Evolutionary conservation across 1,140 invertebrate species (phyloP), one percentile per base, ranked within the genome.

Genomic region (Neodiprion pinetum): DNA sequence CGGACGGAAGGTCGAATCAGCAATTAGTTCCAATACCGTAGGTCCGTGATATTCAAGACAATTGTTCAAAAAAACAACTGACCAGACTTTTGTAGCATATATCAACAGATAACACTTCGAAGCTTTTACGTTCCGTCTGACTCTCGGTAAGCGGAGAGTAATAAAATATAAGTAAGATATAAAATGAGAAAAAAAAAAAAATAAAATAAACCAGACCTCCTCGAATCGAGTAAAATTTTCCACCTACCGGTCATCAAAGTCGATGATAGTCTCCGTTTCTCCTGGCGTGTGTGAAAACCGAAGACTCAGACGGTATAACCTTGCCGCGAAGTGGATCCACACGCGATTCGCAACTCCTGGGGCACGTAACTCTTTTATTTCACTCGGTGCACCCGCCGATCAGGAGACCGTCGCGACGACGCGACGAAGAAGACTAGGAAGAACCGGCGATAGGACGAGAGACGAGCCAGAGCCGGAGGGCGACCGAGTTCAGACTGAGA

Each of bases 381-480:
- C 28, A 40, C 28, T 40, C 28, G 28, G 28, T 40, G 28, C 28
- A 40, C 5, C 66, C 69, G 48, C 66, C 72, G 72, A 67, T 48
- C 47, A 50, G 48, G 50, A 66, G 72, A 68, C 69, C 72, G 66
- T 81, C 79, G 74, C 80, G 72, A 80, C 79, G 79, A 79, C 77
- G 77, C 77, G 73, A 73, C 74, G 71, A 69, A 23, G 70, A 67
- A 50, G 61, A n/a, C 50, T 53, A 28, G 49, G 67, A 68, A 10
- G 65, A 72, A 40, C 9, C 53, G 23, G 14, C 47, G 28, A 40
- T 1, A 40, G 28, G 28, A 40, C 28, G 28, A 40, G 28, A 48
- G 53, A 74, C 69, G 49, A 53, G 75, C 53, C 69, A 21, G 0
- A 71, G 70, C 17, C 17, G 53, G 17, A 72, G 70, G 17, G 53